A percentile compares a stretch with the other conserved stretches of the same genome.
These are phyloP conservation scores for Octopus bimaculoides DNA, from an alignment of 1,140 invertebrate species.

Conservation along the genomic window DNA sequence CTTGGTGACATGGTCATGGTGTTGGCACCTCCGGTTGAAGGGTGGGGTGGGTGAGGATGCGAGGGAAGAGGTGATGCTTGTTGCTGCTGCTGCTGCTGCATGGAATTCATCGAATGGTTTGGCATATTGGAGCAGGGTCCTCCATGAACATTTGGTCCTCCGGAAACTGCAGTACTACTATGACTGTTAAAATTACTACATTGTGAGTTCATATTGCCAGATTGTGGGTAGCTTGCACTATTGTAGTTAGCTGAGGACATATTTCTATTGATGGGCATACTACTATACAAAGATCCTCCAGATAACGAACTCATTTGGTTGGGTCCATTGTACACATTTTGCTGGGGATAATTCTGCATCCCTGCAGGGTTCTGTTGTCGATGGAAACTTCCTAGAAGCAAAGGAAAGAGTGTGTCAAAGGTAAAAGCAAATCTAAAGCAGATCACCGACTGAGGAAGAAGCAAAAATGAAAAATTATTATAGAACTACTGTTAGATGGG, in stretches of 20 bases:
- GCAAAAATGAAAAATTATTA: conserved; percentile 5
- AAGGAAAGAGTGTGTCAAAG: conserved; percentile 9
- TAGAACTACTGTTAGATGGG: background rate
- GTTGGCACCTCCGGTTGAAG: conserved; percentile 37
- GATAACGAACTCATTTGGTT: conserved; percentile 35
- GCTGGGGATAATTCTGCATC: conserved; percentile 48
- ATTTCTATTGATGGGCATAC: conserved; percentile 41
- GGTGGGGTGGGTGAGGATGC: background rate
- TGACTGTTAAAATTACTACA: conserved; percentile 47
- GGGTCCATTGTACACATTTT: conserved; percentile 52
- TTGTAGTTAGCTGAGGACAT: conserved; percentile 33
- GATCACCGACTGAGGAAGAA: conserved; percentile 9
- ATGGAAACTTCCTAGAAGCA: conserved; percentile 12
- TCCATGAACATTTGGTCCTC: conserved; percentile 15
- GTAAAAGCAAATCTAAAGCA: conserved; percentile 11
- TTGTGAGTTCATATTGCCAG: conserved; percentile 45
- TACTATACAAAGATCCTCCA: conserved; percentile 37
- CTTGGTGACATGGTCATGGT: conserved; percentile 25
- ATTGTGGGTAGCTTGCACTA: conserved; percentile 26
- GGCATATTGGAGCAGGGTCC: conserved; percentile 16
- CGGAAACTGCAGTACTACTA: conserved; percentile 37
- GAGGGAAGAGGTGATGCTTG: conserved; percentile 6
- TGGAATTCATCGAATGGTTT: conserved; percentile 18
- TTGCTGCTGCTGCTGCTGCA: conserved; percentile 17
- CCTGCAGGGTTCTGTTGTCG: conserved; percentile 23